Conservation (phyloP, 2,113 vertebrate genomes). For the Thryonomys swinderianus region DNA sequence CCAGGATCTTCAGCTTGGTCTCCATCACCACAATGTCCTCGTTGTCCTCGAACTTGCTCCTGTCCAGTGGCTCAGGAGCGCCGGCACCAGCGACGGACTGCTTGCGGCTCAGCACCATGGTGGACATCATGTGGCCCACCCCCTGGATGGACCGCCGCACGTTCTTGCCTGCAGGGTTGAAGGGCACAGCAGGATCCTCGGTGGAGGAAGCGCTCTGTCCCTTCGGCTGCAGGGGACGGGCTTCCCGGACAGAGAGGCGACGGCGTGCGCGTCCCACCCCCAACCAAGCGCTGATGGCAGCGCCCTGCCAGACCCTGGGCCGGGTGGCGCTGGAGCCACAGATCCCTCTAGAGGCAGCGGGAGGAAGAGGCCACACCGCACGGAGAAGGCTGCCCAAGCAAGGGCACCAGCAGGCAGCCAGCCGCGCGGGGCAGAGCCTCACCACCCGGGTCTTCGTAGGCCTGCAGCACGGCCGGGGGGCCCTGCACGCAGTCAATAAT, state of each 20-base stretch:
- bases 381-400: neutral
- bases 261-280: neutral
- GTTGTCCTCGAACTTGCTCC: conserved; percentile 91
- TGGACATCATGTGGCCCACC: conserved; percentile 98
- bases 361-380: neutral
- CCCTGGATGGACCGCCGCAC: conserved; percentile 97
- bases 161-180: conserved; percentile 90
- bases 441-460: conserved; percentile 92
- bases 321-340: neutral
- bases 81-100: conserved; percentile 86
- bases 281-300: neutral
- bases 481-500: conserved; percentile 97
- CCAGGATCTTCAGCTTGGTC: conserved; percentile 98
- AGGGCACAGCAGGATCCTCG: no score
- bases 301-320: neutral
- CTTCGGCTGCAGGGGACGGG: neutral
- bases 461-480: conserved; percentile 84
- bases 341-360: neutral
- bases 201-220: neutral
- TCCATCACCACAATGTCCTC: conserved; percentile 98
- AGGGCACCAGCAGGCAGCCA: neutral
- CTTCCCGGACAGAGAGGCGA: neutral
- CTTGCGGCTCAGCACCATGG: conserved; percentile 97
- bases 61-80: conserved; percentile 86
- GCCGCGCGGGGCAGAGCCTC: conserved; percentile 24